These are phyloP conservation scores for Lordiphosa mommai DNA, from an alignment of 1,140 invertebrate species.

Conservation along the genomic window DNA sequence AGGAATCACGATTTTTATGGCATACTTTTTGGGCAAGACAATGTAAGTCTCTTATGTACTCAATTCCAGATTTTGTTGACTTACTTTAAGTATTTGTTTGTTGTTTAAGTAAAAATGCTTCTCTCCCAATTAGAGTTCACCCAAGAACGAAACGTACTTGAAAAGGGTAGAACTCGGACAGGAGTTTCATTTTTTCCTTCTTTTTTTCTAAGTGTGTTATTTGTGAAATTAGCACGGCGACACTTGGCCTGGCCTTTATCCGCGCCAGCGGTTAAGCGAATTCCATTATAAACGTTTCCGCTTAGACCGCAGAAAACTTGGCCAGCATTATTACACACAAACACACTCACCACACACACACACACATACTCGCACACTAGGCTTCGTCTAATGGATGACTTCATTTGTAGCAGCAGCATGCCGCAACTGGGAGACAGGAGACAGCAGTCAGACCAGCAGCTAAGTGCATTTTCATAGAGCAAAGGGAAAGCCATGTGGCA, in stretches of 20 bases:
- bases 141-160: too few relatives aligned
- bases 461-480: conserved; percentile 66
- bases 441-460: conserved; percentile 24
- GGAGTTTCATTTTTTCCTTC: too few relatives aligned
- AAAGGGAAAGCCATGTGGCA: conserved; percentile 23
- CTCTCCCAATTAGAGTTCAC: too few relatives aligned
- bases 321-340: conserved; percentile 53
- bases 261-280: conserved; percentile 55
- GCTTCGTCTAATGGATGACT: conserved; percentile 71
- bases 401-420: conserved; percentile 74
- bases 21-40: too few relatives aligned
- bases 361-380: conserved; percentile 16
- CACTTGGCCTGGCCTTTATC: conserved; percentile 13
- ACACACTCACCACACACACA: too few relatives aligned
- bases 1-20: too few relatives aligned
- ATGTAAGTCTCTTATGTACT: too few relatives aligned
- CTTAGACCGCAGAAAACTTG: conserved; percentile 64
- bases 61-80: too few relatives aligned
- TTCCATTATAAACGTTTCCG: conserved; percentile 75
- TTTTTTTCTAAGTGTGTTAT: too few relatives aligned
- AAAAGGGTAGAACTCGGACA: too few relatives aligned
- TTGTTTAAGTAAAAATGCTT: too few relatives aligned
- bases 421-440: conserved; percentile 17
- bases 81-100: too few relatives aligned
- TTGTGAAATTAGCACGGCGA: conserved; percentile 50